Conservation (phyloP, 2,113 vertebrate genomes). For the Callaeas wilsoni region DNA sequence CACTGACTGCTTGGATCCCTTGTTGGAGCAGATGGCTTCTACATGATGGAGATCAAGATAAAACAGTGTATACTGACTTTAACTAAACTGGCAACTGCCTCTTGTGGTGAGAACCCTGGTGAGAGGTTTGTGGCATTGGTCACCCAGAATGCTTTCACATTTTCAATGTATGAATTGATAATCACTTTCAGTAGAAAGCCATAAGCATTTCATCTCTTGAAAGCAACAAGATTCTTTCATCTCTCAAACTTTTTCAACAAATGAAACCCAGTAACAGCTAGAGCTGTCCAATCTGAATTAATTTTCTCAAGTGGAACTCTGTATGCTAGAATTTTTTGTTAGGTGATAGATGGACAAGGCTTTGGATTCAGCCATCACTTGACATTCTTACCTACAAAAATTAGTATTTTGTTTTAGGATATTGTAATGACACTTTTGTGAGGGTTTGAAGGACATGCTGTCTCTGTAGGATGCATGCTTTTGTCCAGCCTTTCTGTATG, state of each 20-base stretch:
- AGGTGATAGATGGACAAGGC: constrained; percentile 19
- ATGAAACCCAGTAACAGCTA: constrained; percentile 6
- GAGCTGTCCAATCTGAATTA: constrained; percentile 38
- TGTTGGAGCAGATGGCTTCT: neutral
- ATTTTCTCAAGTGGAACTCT: constrained; percentile 43
- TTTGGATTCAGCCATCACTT: constrained; percentile 43
- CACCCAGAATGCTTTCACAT: neutral
- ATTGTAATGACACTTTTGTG: neutral
- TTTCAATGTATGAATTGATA: constrained; percentile 9
- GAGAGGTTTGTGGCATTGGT: constrained; percentile 21
- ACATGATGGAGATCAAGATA: neutral
- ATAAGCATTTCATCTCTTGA: constrained; percentile 37
- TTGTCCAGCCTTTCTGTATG: neutral
- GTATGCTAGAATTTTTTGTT: neutral
- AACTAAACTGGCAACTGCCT: constrained; percentile 47
- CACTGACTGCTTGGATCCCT: neutral
- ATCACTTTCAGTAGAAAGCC: constrained; percentile 29
- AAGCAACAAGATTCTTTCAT: constrained; percentile 31
- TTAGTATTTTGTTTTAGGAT: neutral
- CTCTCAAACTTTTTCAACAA: neutral
- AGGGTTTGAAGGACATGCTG: neutral
- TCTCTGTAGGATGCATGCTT: neutral
- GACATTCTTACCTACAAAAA: neutral
- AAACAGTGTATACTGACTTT: neutral
- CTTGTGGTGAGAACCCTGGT: neutral